phyloP scores from a whole-genome alignment of 2,888 invertebrate genomes.

The Xylocampa areola region DNA sequence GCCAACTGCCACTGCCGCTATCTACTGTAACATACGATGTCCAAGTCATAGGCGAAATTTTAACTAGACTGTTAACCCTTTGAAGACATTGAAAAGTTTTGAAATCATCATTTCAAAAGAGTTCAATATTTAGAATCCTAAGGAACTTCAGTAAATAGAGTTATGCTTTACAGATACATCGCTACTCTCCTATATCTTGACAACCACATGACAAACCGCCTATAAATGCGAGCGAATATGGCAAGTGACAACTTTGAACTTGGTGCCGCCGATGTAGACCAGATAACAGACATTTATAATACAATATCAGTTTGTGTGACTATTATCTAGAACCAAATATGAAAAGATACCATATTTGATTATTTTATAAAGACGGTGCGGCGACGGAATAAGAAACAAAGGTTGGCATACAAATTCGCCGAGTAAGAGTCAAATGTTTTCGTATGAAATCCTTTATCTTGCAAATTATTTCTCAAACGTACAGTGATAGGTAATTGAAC shows the following conservation, averaged over 20 bases:
- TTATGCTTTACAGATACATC: constrained; percentile 11
- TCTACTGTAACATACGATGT: constrained; percentile 54
- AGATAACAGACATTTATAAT: constrained; percentile 36
- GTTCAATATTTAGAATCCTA: neutral
- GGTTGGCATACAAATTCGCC: neutral
- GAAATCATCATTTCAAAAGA: constrained; percentile 1
- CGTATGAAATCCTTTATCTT: too few relatives aligned
- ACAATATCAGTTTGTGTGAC: constrained; percentile 9
- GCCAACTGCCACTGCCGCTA: constrained; percentile 76
- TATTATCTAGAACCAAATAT: constrained; percentile 6
- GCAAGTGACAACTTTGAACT: constrained; percentile 55
- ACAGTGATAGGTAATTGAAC: too few relatives aligned
- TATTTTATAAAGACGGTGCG: constrained; percentile 1
- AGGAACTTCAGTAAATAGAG: neutral
- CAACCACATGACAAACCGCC: constrained; percentile 35
- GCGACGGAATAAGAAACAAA: neutral
- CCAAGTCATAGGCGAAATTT: constrained; percentile 47
- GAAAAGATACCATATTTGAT: constrained; percentile 5
- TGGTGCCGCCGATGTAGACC: constrained; percentile 41
- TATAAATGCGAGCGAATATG: constrained; percentile 50
- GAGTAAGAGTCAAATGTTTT: too few relatives aligned
- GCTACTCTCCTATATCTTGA: constrained; percentile 32
- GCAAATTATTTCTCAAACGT: too few relatives aligned
- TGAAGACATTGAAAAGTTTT: neutral
- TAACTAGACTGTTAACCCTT: constrained; percentile 11